Base-by-base conservation (phyloP, 2,888 invertebrate species). In the Drosophila tripunctata region DNA sequence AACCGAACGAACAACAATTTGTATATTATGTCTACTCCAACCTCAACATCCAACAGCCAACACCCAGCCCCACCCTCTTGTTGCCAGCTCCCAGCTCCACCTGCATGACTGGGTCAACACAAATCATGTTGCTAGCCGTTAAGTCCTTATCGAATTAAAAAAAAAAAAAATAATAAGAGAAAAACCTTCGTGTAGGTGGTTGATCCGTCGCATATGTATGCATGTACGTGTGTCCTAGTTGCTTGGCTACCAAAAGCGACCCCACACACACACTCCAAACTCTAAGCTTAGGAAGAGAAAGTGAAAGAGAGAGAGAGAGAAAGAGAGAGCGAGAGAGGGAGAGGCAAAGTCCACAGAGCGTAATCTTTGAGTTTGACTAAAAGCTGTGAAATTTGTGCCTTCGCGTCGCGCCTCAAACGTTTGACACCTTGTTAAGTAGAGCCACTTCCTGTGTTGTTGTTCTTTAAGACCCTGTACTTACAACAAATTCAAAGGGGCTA, bases 41-140 rank as follows among this genome's bases (percentile, higher is more conserved):
- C 10, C 27, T 10, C 27, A n/a, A n/a, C n/a, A n/a, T n/a, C n/a
- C n/a, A n/a, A n/a, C n/a, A n/a, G n/a, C 2, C 27, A 27, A 4
- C 21, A 21, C 21, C 21, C 4, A 4, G 4, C 21, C 27, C 21
- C 27, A 10, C 27, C 27, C 27, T 0, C 27, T 24, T 24, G n/a
- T 24, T 8, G 24, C 24, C 24, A 8, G 2, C 10, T 10, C 10
- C 2, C 27, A 10, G 10, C 10, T 27, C 44, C 36, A 14, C 56
- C n/a, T n/a, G n/a, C n/a, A n/a, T 66, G 73, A 73, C 75, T 73
- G 73, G 73, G 73, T 66, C 75, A 73, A 73, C 75, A 75, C 66
- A 73, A 73, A 70, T 70, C 66, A 62, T 70, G 70, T 73, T 73
- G 75, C 70, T 43, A 47, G 58, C 55, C 24, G 60, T 61, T 66